These are phyloP conservation scores for Carassius auratus DNA, from an alignment of 2,113 vertebrate genomes.

Conservation along the genomic window DNA sequence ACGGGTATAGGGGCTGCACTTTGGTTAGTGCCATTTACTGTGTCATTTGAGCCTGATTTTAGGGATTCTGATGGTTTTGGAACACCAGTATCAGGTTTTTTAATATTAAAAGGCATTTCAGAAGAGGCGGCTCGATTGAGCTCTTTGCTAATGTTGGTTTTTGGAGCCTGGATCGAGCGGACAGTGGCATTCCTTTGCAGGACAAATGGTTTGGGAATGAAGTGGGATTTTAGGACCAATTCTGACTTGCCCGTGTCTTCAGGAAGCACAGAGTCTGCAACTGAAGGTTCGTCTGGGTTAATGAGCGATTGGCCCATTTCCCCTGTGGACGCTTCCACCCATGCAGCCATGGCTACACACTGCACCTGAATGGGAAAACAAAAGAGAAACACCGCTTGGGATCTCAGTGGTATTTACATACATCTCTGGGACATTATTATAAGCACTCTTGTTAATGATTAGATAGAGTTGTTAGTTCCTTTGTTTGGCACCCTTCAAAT, in stretches of 20 bases:
- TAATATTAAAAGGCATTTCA: not conserved
- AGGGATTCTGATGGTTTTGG: not conserved
- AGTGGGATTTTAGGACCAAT: constrained; percentile 64
- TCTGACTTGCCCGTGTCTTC: constrained; percentile 54
- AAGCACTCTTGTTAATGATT: not conserved
- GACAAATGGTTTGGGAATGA: constrained; percentile 74
- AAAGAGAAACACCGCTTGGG: not conserved
- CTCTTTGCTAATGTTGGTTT: not conserved
- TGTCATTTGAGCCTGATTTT: not conserved
- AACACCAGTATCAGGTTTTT: not conserved
- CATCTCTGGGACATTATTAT: not conserved
- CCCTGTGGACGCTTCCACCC: constrained; percentile 52
- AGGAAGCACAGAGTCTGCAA: not conserved
- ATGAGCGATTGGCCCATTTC: constrained; percentile 48
- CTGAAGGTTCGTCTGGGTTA: constrained; percentile 5
- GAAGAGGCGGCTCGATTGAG: not conserved
- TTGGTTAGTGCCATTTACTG: not conserved
- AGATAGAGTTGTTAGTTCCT: not conserved
- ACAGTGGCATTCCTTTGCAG: constrained; percentile 64
- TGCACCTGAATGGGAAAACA: constrained; percentile 42
- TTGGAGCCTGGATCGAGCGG: constrained; percentile 68
- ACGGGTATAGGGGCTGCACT: constrained; percentile 2
- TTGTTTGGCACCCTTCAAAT: not conserved
- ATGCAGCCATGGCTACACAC: constrained; percentile 62
- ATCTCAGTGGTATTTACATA: constrained; percentile 11